Base-by-base conservation (phyloP, 2,113 vertebrate species). In the Eupsittula cactorum region DNA sequence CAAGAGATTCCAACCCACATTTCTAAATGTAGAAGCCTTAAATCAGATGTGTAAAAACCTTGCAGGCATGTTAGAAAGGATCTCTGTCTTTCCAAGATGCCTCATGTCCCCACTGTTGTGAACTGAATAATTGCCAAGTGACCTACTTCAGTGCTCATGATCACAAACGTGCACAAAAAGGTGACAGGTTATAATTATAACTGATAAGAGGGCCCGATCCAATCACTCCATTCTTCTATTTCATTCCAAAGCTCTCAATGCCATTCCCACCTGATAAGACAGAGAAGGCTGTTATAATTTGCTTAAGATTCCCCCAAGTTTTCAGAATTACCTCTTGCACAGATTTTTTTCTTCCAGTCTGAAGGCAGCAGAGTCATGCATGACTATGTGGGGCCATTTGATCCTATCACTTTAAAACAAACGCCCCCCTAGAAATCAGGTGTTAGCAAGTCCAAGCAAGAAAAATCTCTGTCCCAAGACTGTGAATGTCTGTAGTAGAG, bases 331-430 rank as follows among this genome's bases (percentile, higher is more conserved):
- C 87, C 90, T 94, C 92, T 96, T 77, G 41, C 85, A 94, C 49
- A 83, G 84, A 77, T 91, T 41, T 82, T 53, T 74, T 68, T 78
- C 63, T 33, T 2, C 39, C 57, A 79, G 3, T 69, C 81, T 71
- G 67, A 93, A 94, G 53, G 79, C 75, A 91, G 87, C 49, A 86
- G 87, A 96, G 82, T 96, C 93, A 96, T 91, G 87, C 82, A 92
- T 96, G 95, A 97, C 90, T 95, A 42, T 76, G 86, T 88, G 93
- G 63, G 92, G 75, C 46, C 75, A 91, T 88, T 87, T 95, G 95
- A 97, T 97, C 70, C 82, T 95, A 96, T 95, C 95, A 52, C 31
- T 86, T 77, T 87, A 63, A 94, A 92, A 90, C 75, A 86, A 94
- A 95, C 63, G 0, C 65, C 78, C 96, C 95, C 82, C 91, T 59